These are phyloP conservation scores for Phorcus lineatus DNA, from an alignment of 2,888 invertebrate species.

Conservation along the genomic window DNA sequence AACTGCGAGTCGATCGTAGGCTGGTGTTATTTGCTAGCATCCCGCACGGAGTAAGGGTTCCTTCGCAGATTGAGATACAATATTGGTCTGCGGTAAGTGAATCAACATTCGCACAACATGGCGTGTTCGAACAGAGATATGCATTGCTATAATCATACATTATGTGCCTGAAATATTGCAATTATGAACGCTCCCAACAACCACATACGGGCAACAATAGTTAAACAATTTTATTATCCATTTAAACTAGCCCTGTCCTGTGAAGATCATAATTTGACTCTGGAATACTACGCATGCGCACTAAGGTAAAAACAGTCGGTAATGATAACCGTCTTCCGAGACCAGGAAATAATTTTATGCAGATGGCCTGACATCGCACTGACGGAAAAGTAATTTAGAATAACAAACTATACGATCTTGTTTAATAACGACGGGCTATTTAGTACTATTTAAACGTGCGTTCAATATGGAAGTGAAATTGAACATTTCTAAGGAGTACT, in stretches of 20 bases:
- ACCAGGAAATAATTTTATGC: slow-evolving; percentile 16
- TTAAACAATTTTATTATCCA: slow-evolving; percentile 12
- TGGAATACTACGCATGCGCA: slow-evolving; percentile 1
- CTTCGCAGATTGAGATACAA: too few species aligned
- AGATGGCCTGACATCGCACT: background rate
- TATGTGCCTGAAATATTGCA: background rate
- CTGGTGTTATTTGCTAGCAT: background rate
- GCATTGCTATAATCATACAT: too few species aligned
- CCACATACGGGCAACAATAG: background rate
- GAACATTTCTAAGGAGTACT: background rate
- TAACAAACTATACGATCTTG: too few species aligned
- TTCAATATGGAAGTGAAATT: background rate
- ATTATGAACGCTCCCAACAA: background rate
- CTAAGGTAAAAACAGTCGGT: background rate
- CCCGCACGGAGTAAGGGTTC: too few species aligned
- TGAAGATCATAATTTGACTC: slow-evolving; percentile 11
- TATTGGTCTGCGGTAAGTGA: too few species aligned
- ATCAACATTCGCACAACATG: too few species aligned
- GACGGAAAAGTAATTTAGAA: background rate
- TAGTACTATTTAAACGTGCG: background rate
- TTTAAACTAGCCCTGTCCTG: background rate
- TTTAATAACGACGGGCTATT: too few species aligned
- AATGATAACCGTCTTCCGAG: background rate
- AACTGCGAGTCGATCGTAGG: slow-evolving; percentile 6
- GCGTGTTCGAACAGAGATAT: too few species aligned